Evolutionary conservation across 2,113 vertebrate species (phyloP), one percentile per base, ranked within the genome.

Genomic region (Halcyon senegalensis): DNA sequence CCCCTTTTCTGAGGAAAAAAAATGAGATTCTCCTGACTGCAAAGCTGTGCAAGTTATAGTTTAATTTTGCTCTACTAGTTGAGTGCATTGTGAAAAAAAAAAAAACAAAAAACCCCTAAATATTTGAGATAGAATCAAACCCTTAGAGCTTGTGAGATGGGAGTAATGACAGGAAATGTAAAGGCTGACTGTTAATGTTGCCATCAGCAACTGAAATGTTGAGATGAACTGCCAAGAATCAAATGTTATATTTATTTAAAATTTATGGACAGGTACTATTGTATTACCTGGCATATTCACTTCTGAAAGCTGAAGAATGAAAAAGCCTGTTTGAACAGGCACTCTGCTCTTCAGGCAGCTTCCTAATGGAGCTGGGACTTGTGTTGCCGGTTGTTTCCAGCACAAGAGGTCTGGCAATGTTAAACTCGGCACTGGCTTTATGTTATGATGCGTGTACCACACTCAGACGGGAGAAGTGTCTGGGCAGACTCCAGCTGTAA

Each of bases 361-460:
- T 88, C 58, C 56, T 88, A 20, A 60, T 8, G 31, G 46, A 75
- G 33, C 60, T 60, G 74, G 39, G 35, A 21, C 35, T 86, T 11
- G 37, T 37, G 24, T 6, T 48, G 24, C 43, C 1, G 1, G 43
- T 82, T 86, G 14, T 69, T 77, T 58, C 21, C 44, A 77, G 44
- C 33, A 7, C 31, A 44, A 77, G 41, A 74, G 27, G 5, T 91
- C 60, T 84, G 68, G 11, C 0, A 15, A 11, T 7, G 8, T 37
- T 77, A 28, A 70, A 24, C 23, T 30, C 0, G 1, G n/a, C 50
- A 1, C n/a, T 17, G n/a, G n/a, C 13, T 43, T 68, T n/a, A 1
- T 3, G 7, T 5, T 25, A 16, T 6, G 31, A 19, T 3, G 17
- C 0, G 0, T 30, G 21, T 33, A 55, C 17, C 0, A 0, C 0